Evolutionary conservation across 2,113 vertebrate genomes (phyloP).

Genomic region (Mystacornis crossleyi): DNA sequence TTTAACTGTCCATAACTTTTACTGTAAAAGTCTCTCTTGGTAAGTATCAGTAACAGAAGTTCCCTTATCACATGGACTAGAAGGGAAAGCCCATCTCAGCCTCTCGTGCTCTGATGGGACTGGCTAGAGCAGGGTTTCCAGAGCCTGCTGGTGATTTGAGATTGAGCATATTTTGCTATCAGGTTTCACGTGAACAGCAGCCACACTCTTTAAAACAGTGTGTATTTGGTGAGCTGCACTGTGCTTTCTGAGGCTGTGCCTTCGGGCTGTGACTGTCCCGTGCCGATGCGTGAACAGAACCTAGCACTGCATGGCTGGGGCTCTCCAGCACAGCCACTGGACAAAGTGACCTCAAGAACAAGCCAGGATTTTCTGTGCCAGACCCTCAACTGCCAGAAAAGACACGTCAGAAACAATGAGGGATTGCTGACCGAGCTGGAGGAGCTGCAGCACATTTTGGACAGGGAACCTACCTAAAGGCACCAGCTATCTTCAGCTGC

Average conservation of each 20-base stretch:
- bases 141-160: not conserved
- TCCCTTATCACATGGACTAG: not conserved
- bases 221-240: not conserved
- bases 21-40: not conserved
- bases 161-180: not conserved
- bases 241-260: not conserved
- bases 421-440: not conserved
- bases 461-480: not conserved
- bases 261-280: not conserved
- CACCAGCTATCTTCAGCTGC: not conserved
- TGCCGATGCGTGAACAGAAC: not conserved
- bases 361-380: not conserved
- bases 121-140: not conserved
- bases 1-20: not conserved
- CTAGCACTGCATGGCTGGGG: not conserved
- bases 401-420: fast-evolving
- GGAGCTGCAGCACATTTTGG: not conserved
- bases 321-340: not conserved
- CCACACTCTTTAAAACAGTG: not conserved
- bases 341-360: not conserved
- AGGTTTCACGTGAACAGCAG: not conserved
- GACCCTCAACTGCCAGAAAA: not conserved
- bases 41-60: not conserved
- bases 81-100: not conserved
- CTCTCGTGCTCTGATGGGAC: not conserved